phyloP scores from a whole-genome alignment of 2,113 vertebrate genomes.

The Gobius niger region DNA sequence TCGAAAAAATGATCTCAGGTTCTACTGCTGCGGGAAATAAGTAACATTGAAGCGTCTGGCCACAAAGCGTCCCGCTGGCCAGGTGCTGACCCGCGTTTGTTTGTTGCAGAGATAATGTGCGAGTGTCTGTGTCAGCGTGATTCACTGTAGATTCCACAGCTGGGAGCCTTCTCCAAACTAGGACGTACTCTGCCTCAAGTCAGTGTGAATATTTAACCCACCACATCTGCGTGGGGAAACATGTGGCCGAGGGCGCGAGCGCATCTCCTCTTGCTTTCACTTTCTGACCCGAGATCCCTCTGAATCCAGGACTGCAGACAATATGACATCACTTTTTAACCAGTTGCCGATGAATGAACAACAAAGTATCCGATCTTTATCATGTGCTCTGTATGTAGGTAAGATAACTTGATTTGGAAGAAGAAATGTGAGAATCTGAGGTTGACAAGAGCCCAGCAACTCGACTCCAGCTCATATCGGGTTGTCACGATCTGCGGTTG shows the following conservation, averaged over 20 bases:
- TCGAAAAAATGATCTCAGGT: too few relatives aligned
- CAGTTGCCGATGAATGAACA: too few relatives aligned
- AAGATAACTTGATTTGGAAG: too few relatives aligned
- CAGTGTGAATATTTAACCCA: conserved; percentile 35
- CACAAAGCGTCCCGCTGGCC: not conserved
- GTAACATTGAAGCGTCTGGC: not conserved
- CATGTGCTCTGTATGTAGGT: too few relatives aligned
- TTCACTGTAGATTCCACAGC: conserved; percentile 20
- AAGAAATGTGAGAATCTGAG: too few relatives aligned
- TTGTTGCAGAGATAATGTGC: conserved; percentile 1
- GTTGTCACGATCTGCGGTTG: too few relatives aligned
- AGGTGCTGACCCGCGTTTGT: conserved; percentile 16
- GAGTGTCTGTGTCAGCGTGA: not conserved
- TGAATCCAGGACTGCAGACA: not conserved
- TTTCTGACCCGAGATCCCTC: conserved; percentile 1
- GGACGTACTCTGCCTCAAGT: conserved; percentile 32
- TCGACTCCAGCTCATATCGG: too few relatives aligned
- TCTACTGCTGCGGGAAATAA: too few relatives aligned
- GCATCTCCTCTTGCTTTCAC: conserved; percentile 6
- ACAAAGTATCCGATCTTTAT: too few relatives aligned
- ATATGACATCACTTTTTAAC: too few relatives aligned
- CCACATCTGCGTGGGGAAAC: conserved; percentile 18
- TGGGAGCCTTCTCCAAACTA: conserved; percentile 25
- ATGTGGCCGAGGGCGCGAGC: conserved; percentile 5
- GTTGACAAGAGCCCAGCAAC: too few relatives aligned